A percentile compares a stretch with the other conserved stretches of the same genome.
These are phyloP conservation scores for Murina feae DNA, from an alignment of 2,113 vertebrate genomes.

Conservation along the genomic window DNA sequence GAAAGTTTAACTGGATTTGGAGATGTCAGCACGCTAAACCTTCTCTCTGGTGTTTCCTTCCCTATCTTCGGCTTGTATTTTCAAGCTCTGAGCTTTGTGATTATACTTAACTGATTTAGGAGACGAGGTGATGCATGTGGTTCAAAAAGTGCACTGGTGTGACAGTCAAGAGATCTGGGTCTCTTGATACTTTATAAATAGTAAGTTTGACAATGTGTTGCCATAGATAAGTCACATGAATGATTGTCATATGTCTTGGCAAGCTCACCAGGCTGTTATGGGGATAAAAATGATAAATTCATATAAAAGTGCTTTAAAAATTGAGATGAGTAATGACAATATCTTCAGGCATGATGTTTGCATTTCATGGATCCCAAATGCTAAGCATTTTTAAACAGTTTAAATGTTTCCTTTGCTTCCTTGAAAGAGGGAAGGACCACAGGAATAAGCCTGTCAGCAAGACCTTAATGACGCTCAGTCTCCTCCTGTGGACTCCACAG, in stretches of 20 bases:
- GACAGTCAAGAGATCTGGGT: background rate
- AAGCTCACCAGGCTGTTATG: background rate
- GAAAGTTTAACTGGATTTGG: background rate
- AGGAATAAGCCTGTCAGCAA: background rate
- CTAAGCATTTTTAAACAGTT: background rate
- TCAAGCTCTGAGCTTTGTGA: background rate
- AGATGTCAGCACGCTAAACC: background rate
- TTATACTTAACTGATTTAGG: background rate
- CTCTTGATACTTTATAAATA: constrained; percentile 16
- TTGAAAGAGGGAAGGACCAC: background rate
- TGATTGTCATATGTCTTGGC: background rate
- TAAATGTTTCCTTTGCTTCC: background rate
- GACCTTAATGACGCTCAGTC: background rate
- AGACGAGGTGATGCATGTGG: background rate
- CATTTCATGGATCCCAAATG: background rate
- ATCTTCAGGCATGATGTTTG: background rate
- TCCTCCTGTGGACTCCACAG: background rate
- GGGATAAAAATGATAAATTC: constrained; percentile 19
- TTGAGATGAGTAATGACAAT: background rate
- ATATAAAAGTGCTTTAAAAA: background rate
- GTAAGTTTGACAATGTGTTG: background rate
- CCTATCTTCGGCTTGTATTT: background rate
- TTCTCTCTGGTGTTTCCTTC: background rate
- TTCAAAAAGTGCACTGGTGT: background rate
- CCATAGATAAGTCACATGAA: constrained; percentile 5